Base-by-base conservation (phyloP, 2,113 vertebrate genomes). In the Manacus vitellinus region DNA sequence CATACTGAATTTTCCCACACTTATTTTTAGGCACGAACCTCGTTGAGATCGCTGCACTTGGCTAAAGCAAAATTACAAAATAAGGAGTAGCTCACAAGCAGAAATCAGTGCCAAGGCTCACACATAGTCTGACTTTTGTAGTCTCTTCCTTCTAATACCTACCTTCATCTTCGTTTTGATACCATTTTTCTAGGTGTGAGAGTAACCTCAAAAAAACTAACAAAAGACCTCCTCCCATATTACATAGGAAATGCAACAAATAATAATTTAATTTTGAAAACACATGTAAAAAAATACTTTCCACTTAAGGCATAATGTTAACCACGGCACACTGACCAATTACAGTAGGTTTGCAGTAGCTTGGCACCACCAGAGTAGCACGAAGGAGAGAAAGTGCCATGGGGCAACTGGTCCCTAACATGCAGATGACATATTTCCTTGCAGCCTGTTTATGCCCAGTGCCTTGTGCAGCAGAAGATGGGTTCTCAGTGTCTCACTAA, bases 21-120 rank as follows among this genome's bases (percentile, higher is more conserved):
- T 78, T 1, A 0, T 33, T 79, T 86, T 71, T 35, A 63, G 76
- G 31, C n/a, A 49, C 0, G 0, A 79, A 47, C 18, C 19, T 83
- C 43, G n/a, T 23, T 3, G 3, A 35, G 5, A 35, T 67, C 7
- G 0, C 21, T 80, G 8, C 35, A 51, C 39, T 31, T 37, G n/a
- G 17, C 31, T 63, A 19, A 35, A 63, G 35, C 10, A 75, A 83
- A 89, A 58, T 44, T 72, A 54, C 39, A 75, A 67, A 80, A 46
- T 24, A 30, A 68, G 10, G 12, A 80, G 17, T 31, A 47, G 31
- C 43, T 76, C 44, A 68, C 27, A 28, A 76, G 63, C 24, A 75
- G 47, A 77, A 81, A 78, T 74, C 35, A 70, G 4, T 0, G 0
- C 10, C 6, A 4, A 76, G 43, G 17, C 2, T 4, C 31, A 46